These are phyloP conservation scores for Spea bombifrons DNA, from an alignment of 2,113 vertebrate genomes.

Conservation along the genomic window DNA sequence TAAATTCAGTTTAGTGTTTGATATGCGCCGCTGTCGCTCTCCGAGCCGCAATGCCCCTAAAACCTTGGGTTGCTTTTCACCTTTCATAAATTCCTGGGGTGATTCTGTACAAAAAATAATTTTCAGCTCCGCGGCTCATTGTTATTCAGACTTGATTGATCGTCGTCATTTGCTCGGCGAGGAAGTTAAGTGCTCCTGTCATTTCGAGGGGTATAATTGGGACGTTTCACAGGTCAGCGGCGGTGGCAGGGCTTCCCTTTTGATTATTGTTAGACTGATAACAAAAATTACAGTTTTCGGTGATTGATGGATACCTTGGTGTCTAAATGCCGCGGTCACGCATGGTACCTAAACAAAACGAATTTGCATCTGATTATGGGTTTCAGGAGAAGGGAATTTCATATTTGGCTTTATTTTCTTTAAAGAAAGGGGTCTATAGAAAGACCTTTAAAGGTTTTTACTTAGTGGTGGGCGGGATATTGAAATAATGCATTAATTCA, in stretches of 20 bases:
- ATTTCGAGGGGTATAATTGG: conserved; percentile 89
- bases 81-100: conserved; percentile 91
- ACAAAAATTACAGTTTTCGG: conserved; percentile 81
- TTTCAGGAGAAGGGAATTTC: neutral
- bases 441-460: neutral
- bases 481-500: no score
- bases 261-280: conserved; percentile 93
- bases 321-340: conserved; percentile 60
- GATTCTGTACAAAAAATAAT: conserved; percentile 89
- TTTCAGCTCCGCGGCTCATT: conserved; percentile 87
- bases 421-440: neutral
- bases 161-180: conserved; percentile 81
- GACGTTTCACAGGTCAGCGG: conserved; percentile 89
- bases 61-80: conserved; percentile 90
- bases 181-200: conserved; percentile 92
- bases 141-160: conserved; percentile 90
- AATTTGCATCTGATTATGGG: conserved; percentile 72
- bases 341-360: conserved; percentile 66
- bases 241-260: conserved; percentile 85
- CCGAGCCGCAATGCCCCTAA: conserved; percentile 65
- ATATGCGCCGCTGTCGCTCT: conserved; percentile 67
- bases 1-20: conserved; percentile 94
- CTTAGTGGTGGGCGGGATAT: no score
- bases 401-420: neutral
- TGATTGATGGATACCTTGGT: conserved; percentile 77